Evolutionary conservation across 2,113 vertebrate genomes (phyloP), one percentile per base, ranked within the genome.

Genomic region (Tringa solitaria): DNA sequence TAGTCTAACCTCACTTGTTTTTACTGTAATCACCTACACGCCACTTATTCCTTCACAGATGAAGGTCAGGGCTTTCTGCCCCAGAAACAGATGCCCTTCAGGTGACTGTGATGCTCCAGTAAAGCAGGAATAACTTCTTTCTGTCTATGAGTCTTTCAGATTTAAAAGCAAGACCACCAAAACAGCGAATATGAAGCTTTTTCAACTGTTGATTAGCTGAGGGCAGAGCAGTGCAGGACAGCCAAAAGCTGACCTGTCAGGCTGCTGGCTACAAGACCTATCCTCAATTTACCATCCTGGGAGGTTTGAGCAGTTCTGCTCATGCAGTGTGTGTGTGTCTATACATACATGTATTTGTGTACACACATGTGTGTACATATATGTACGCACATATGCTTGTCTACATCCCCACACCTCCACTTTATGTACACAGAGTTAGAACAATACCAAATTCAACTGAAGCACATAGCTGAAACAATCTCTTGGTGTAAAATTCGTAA

Each of bases 291-390:
- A 72, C 17, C 3, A 8, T 10, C 6, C 21, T 33, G 11, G 12
- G 41, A 63, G 28, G 27, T 68, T 92, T 32, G 54, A 76, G 21
- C 20, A 60, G 43, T 59, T 80, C 21, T 70, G 48, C 39, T 77
- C 22, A 26, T 14, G 20, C 18, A 45, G 22, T 4, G 2, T 48
- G 18, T 12, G 28, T 35, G 32, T 39, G 9, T 14, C 21, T 32
- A n/a, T 12, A 24, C 8, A 33, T 26, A 57, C 3, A 9, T 26
- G 8, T 32, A 3, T 16, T 8, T 53, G 9, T 15, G 17, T 35
- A 15, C 18, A 26, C 18, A 26, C 30, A 2, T 26, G 7, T 9
- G 8, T 30, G 5, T 9, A 0, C 30, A 2, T 35, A 0, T 37
- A 14, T 24, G 4, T 35, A 14, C 5, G 24, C 2, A 4, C 4